Base-by-base conservation (phyloP, 2,888 invertebrate genomes). In the Noctua janthe region DNA sequence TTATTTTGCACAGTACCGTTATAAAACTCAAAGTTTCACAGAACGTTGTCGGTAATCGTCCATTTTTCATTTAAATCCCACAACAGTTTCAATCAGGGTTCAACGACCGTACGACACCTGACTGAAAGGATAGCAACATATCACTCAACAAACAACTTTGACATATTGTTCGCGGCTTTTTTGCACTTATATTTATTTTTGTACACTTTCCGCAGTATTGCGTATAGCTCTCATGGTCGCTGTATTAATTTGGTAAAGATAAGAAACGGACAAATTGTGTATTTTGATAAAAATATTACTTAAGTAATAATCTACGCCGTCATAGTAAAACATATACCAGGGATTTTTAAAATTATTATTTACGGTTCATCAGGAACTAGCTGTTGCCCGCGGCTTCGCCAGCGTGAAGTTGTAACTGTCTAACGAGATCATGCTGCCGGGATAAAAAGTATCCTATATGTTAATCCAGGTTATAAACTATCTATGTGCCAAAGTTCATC, bases 111-210 rank as follows among this genome's bases (percentile, higher is more conserved):
- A 83, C 87, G 77, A 74, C n/a, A 81, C 62, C 43, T 15, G 20
- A 51, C 70, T 23, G 71, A 82, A 88, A 89, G 89, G 88, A 83
- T 81, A 89, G 7, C 89, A 71, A 80, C 78, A 78, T 88, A 69
- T 80, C 79, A 77, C 71, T 54, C 17, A 29, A 78, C 76, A 47
- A 87, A 88, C 85, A 70, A 69, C 81, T 88, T 74, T 74, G 76
- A 70, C 72, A 75, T 54, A 86, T 74, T 83, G 23, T 35, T 79
- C 51, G 67, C 54, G 49, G 10, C 1, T 51, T 76, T 72, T 71
- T 74, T 10, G 62, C 10, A 43, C 69, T 76, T 80, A 59, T 74
- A 49, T 59, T 74, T 82, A 70, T 72, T 51, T 75, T 70, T 75
- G 15, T 43, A 64, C 11, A 56, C 54, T 75, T 84, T 80, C 74